A percentile compares a stretch with the other conserved stretches of the same genome.
These are phyloP conservation scores for Pimpla rufipes DNA, from an alignment of 2,888 invertebrate genomes.

Conservation along the genomic window DNA sequence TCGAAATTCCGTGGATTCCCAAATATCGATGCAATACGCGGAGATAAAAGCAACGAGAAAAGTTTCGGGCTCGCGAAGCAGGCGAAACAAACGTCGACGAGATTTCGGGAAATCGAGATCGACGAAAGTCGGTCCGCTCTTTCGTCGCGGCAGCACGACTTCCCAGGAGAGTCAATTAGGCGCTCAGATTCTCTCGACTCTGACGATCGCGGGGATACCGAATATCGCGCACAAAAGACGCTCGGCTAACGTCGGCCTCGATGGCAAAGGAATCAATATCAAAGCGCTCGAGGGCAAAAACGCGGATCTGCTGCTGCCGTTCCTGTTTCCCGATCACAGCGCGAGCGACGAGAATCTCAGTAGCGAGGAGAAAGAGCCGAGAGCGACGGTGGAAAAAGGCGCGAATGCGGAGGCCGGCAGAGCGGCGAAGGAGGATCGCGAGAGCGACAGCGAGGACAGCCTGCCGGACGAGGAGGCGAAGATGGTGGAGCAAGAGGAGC, in stretches of 20 bases:
- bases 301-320: constrained; percentile 79
- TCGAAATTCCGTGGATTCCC: constrained; percentile 95
- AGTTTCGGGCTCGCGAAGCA: constrained; percentile 84
- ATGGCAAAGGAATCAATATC: constrained; percentile 82
- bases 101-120: constrained; percentile 84
- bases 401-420: constrained; percentile 77
- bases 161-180: constrained; percentile 94
- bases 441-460: constrained; percentile 81
- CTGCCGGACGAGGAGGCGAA: constrained; percentile 81
- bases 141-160: constrained; percentile 89
- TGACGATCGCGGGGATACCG: constrained; percentile 86
- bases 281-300: constrained; percentile 77
- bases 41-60: constrained; percentile 90
- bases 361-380: constrained; percentile 77
- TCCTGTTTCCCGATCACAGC: constrained; percentile 87
- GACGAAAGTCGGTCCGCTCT: constrained; percentile 79
- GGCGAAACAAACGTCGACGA: constrained; percentile 84
- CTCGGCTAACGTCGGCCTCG: constrained; percentile 86
- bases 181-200: constrained; percentile 89
- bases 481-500: constrained; percentile 76
- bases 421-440: constrained; percentile 78
- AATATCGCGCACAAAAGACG: constrained; percentile 87
- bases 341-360: constrained; percentile 82
- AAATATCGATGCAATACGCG: constrained; percentile 93
- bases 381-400: constrained; percentile 68